Evolutionary conservation across 2,113 vertebrate genomes (phyloP), one percentile per base, ranked within the genome.

Genomic region (Petaurus breviceps): DNA sequence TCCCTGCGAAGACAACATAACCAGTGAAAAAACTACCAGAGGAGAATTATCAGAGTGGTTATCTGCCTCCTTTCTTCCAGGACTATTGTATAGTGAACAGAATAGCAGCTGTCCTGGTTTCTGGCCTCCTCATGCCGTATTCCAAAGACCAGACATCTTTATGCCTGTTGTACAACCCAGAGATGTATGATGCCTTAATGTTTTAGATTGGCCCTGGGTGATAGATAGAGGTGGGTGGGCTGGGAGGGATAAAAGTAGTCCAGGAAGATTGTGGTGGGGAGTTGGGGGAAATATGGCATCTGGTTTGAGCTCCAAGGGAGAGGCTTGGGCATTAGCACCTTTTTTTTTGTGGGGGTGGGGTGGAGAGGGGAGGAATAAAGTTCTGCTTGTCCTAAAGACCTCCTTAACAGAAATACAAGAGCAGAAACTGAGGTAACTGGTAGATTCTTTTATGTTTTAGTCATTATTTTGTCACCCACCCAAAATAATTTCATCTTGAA

Each of bases 401-500:
- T 46, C 92, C 84, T 95, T 49, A 95, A 93, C 92, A 94, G 97
- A 98, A 97, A 91, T 98, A 96, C 97, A 97, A 96, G 97, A 95
- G 92, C 98, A 96, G 97, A 97, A 96, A 91, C 96, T 89, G 92
- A 92, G 95, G 96, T 94, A 91, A 97, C 51, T 90, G 94, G 52
- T 90, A 97, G 97, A 95, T 97, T 97, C 92, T 98, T 98, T 98
- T 98, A 98, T 98, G 98, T 98, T 98, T 98, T 97, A 97, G 97
- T 98, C 98, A 98, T 98, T 98, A 98, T 98, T 98, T 96, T 98
- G 97, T 97, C 98, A 98, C 95, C 98, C 92, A 96, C 96, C 95
- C 97, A 96, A 96, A 97, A 89, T 97, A 95, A 97, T 97, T 97
- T 98, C 98, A 92, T 97, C 4, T 97, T 49, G 98, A 96, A 98